These are phyloP conservation scores for Leptopilina drosophilae DNA, from an alignment of 2,888 invertebrate genomes.

Conservation along the genomic window DNA sequence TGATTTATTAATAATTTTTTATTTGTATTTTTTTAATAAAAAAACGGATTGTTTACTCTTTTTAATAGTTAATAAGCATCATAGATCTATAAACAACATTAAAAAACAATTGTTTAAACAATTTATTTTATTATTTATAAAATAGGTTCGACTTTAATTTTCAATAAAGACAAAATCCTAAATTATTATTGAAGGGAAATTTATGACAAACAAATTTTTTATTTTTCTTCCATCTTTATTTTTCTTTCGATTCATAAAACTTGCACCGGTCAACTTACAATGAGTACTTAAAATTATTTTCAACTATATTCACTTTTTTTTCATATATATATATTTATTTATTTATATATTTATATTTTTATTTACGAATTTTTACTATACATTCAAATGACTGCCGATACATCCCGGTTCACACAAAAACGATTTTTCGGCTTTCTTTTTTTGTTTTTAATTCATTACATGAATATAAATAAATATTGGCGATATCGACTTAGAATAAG, in stretches of 20 bases:
- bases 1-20: too few relatives aligned
- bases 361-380: constrained; percentile 53
- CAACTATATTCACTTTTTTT: constrained; percentile 60
- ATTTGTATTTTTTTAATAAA: too few relatives aligned
- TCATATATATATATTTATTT: constrained; percentile 54
- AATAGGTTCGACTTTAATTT: too few relatives aligned
- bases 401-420: constrained; percentile 59
- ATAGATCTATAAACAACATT: too few relatives aligned
- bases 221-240: constrained; percentile 59
- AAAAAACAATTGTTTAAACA: too few relatives aligned
- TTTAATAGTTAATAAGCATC: too few relatives aligned
- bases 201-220: constrained; percentile 70
- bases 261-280: constrained; percentile 69
- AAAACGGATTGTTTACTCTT: too few relatives aligned
- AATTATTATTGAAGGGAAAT: constrained; percentile 72
- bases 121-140: too few relatives aligned
- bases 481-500: constrained; percentile 71
- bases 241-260: constrained; percentile 59
- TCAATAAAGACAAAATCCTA: neutral
- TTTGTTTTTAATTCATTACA: constrained; percentile 65
- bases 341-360: constrained; percentile 53
- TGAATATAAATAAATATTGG: constrained; percentile 74
- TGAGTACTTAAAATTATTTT: constrained; percentile 68
- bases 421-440: constrained; percentile 51
- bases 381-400: constrained; percentile 68